These are phyloP conservation scores for Sapayoa aenigma DNA, from an alignment of 2,113 vertebrate species.

Conservation along the genomic window DNA sequence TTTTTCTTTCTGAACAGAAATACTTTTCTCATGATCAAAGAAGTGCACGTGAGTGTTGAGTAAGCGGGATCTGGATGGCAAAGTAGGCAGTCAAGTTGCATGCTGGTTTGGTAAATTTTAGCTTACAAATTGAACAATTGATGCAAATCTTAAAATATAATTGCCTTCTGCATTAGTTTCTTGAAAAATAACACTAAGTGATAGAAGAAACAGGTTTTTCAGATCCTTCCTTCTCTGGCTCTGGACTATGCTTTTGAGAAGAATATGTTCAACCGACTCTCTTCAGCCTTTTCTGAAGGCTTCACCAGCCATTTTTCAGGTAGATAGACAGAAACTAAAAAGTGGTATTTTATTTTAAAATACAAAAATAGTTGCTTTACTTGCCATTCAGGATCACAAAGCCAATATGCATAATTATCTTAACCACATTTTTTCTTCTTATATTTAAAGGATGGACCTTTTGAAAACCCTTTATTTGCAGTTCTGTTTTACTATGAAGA, in stretches of 20 bases:
- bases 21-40: neutral
- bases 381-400: neutral
- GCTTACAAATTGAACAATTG: neutral
- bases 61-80: neutral
- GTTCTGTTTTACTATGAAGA: neutral
- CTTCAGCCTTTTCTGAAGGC: neutral
- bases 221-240: neutral
- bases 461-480: neutral
- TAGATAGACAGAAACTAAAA: neutral
- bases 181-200: neutral
- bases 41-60: neutral
- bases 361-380: neutral
- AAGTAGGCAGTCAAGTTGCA: neutral
- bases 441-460: neutral
- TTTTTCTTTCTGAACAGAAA: neutral
- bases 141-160: neutral
- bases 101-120: neutral
- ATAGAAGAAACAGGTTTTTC: neutral
- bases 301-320: neutral
- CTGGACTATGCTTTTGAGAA: neutral
- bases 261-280: neutral
- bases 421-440: neutral
- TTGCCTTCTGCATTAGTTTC: neutral
- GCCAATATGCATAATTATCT: neutral
- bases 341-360: neutral